Evolutionary conservation across 1,140 invertebrate genomes (phyloP), one percentile per base, ranked within the genome.

Genomic region (Caenorhabditis inopinata): DNA sequence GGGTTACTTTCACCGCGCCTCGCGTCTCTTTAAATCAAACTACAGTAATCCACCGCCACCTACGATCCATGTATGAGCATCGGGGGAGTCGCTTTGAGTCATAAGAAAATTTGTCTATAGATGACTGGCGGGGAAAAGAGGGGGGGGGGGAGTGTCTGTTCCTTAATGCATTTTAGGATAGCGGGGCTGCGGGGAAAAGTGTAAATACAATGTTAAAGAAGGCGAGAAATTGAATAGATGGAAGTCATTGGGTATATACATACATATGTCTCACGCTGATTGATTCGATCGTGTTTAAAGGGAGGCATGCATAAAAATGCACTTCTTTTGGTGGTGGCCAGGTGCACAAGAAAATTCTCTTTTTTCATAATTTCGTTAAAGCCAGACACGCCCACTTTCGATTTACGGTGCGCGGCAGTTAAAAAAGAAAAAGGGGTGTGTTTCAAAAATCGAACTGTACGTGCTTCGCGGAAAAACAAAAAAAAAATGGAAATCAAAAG

Each of bases 71-170:
- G 38, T 42, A 42, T 42, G 38, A 42, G 38, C 38, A 42, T 42
- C 38, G 5, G 38, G 6, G 38, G 38, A 42, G 38, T 7, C 3
- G n/a, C 23, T 58, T 68, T 68, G 58, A 68, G 58, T 68, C 58
- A 68, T 68, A 32, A 68, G 32, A n/a, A n/a, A 58, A 29, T 68
- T 68, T 68, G 58, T 68, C 58, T 68, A 42, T 68, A 32, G n/a
- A 68, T 21, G 58, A n/a, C n/a, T n/a, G n/a, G n/a, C n/a, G 6
- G 23, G n/a, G 47, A 48, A n/a, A 48, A 23, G 14, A 58, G 27
- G 14, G 14, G 18, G 4, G 5, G 46, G 18, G 6, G 51, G 27
- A 16, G 27, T n/a, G n/a, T n/a, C n/a, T n/a, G 51, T 68, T 16
- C 23, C 58, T 18, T 68, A 68, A 68, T 68, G 58, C 58, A 68